Conservation (phyloP, 2,888 invertebrate species). For the Sarcophaga rosellei region DNA sequence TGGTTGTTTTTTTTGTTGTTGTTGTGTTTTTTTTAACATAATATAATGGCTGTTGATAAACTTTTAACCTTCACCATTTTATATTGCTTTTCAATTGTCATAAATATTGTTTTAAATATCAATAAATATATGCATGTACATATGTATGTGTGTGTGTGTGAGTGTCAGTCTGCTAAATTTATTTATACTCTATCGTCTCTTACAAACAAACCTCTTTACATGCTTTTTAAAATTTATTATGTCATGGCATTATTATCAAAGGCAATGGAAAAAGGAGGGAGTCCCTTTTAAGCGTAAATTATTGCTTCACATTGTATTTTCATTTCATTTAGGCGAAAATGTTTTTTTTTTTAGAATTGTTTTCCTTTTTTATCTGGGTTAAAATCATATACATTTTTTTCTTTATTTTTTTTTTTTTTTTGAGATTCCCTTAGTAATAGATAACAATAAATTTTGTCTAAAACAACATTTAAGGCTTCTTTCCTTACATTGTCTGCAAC, state of each 20-base stretch:
- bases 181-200: not conserved
- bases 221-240: not conserved
- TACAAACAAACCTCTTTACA: not conserved
- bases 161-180: not conserved
- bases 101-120: constrained; percentile 61
- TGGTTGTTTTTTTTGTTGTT: not conserved
- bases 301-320: constrained; percentile 14
- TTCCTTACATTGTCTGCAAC: not conserved
- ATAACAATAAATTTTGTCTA: constrained; percentile 42
- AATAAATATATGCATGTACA: constrained; percentile 27
- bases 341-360: constrained; percentile 41
- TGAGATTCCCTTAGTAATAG: not conserved
- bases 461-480: constrained; percentile 30
- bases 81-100: constrained; percentile 59
- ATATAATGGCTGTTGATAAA: constrained; percentile 40
- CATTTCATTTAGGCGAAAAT: not conserved
- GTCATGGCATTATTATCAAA: not conserved
- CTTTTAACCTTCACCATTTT: constrained; percentile 59
- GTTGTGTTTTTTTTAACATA: not conserved
- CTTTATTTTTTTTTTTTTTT: not conserved
- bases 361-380: constrained; percentile 41
- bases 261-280: not conserved
- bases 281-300: constrained; percentile 45
- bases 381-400: constrained; percentile 35
- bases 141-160: not conserved